Base-by-base conservation (phyloP, 2,888 invertebrate species). In the Hyppa rectilinea region DNA sequence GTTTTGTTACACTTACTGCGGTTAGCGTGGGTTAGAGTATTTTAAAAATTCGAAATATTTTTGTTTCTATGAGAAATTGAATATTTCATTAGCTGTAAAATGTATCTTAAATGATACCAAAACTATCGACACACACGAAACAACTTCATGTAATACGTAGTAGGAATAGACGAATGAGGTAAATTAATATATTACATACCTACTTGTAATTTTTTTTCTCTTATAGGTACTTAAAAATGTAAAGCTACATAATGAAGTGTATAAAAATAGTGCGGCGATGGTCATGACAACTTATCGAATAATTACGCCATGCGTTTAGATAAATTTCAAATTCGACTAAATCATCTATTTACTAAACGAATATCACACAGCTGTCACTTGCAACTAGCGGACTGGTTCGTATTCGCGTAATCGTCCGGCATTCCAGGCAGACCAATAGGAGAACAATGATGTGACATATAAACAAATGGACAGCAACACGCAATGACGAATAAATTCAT, bases 161-260 rank as follows among this genome's bases (percentile, higher is more conserved):
- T 92, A 93, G 92, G 91, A 94, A 92, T 92, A 93, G 87, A 92
- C 87, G 85, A 91, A 89, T 92, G 93, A 94, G 93, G 94, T 94
- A 92, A 92, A 90, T 88, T 86, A 82, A 80, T 86, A 85, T 78
- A 84, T 85, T 88, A 89, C 83, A 87, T 87, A 90, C 86, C 87
- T 87, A 91, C 85, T 89, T 88, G 84, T 87, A 85, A 87, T 83
- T 75, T 85, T 75, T 85, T 82, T 85, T 83, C 76, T 84, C 83
- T 83, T 87, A 85, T 72, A 85, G 72, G 68, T 87, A 87, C 71
- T 79, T 87, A 87, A 87, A 85, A 88, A 88, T 84, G 86, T 91
- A 91, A 90, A 91, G 87, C 90, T 92, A 92, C 72, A 83, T 83
- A 84, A 87, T 89, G 85, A 91, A 88, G 87, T 90, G 88, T 92